phyloP scores from a whole-genome alignment of 35 echinoderm and acorn worm species.

The Eucidaris tribuloides region DNA sequence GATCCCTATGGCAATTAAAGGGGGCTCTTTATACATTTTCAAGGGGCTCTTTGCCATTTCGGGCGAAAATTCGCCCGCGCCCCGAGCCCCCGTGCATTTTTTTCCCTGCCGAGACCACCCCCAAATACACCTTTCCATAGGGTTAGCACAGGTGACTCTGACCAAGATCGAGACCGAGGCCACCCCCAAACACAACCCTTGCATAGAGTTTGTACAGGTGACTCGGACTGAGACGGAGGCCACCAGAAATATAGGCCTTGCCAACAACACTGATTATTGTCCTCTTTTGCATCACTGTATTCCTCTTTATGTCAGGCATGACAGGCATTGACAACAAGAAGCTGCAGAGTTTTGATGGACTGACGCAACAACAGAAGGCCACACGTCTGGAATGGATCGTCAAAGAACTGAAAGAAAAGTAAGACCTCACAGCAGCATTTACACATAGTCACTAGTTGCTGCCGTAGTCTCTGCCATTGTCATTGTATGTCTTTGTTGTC shows the following conservation, averaged over 20 bases:
- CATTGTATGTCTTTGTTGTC: too few relatives aligned
- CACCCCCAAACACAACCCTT: too few relatives aligned
- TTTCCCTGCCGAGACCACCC: neutral
- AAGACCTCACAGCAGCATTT: neutral
- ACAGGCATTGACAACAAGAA: slow-evolving; percentile 97
- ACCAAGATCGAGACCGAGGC: too few relatives aligned
- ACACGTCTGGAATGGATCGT: slow-evolving; percentile 94
- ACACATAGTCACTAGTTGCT: neutral
- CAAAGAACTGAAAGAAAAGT: slow-evolving; percentile 89
- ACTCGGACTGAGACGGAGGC: too few relatives aligned
- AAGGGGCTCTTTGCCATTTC: too few relatives aligned
- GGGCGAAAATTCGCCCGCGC: neutral
- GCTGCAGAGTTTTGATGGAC: slow-evolving; percentile 93
- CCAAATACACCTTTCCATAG: neutral
- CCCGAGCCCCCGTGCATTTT: too few relatives aligned
- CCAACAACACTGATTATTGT: neutral
- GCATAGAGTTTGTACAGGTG: too few relatives aligned
- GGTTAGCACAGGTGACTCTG: too few relatives aligned
- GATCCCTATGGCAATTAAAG: too few relatives aligned
- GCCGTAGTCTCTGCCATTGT: too few relatives aligned
- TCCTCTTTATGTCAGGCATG: slow-evolving; percentile 52
- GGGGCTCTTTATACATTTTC: neutral
- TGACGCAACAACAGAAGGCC: slow-evolving; percentile 90
- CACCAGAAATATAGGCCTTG: too few relatives aligned
- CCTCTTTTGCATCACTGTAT: neutral